phyloP scores from a whole-genome alignment of 2,888 invertebrate species.

The Troides oblongomaculatus region DNA sequence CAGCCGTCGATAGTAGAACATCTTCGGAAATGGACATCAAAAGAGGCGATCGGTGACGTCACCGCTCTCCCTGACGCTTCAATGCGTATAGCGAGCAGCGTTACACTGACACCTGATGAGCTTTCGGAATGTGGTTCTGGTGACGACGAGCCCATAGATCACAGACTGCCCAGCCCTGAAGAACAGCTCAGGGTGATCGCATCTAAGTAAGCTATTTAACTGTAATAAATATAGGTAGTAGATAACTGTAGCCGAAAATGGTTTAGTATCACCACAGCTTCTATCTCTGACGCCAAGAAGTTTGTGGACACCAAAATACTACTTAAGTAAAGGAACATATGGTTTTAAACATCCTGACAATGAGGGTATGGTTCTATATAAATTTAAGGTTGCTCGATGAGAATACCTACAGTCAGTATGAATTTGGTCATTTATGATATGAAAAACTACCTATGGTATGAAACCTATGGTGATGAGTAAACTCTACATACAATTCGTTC shows the following conservation, averaged over 20 bases:
- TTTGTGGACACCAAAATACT: background rate
- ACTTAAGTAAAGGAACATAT: too few species aligned
- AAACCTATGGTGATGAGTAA: background rate
- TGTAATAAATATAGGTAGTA: background rate
- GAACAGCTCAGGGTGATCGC: constrained; percentile 91
- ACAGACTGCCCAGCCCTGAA: constrained; percentile 92
- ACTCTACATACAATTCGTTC: background rate
- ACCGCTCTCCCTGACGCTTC: constrained; percentile 89
- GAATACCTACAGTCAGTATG: too few species aligned
- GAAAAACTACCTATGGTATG: too few species aligned
- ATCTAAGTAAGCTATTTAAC: constrained; percentile 82
- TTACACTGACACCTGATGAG: constrained; percentile 73
- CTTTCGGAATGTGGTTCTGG: constrained; percentile 80
- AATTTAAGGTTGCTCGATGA: too few species aligned
- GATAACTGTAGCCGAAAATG: background rate
- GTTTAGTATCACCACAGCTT: background rate
- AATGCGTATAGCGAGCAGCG: constrained; percentile 82
- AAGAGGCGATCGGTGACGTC: constrained; percentile 89
- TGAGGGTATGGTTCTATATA: too few species aligned
- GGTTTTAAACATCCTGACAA: too few species aligned
- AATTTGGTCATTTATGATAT: too few species aligned
- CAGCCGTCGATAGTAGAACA: constrained; percentile 91
- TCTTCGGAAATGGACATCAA: constrained; percentile 91
- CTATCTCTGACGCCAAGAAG: background rate
- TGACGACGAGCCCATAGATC: constrained; percentile 87